phyloP scores from a whole-genome alignment of 2,113 vertebrate genomes.

The Phycodurus eques region DNA sequence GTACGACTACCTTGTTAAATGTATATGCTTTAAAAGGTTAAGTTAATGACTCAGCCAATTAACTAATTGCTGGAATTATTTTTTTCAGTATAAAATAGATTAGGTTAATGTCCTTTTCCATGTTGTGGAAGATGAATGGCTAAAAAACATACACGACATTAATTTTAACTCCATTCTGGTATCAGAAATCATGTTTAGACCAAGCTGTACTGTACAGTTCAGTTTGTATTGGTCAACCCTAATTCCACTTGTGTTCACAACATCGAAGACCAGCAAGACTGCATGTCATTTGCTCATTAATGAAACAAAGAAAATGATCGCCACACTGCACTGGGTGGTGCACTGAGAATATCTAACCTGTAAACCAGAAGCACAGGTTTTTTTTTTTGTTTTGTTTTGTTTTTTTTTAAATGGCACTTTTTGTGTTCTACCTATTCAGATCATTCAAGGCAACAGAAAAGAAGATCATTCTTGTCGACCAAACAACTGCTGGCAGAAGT shows the following conservation, averaged over 20 bases:
- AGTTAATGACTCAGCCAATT: neutral
- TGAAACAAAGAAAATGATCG: neutral
- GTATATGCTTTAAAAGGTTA: neutral
- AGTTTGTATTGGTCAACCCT: neutral
- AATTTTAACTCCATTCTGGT: no score
- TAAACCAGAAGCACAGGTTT: constrained; percentile 5
- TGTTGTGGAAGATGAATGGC: neutral
- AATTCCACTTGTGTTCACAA: neutral
- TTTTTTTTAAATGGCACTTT: neutral
- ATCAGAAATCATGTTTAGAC: no score
- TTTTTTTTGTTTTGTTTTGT: neutral
- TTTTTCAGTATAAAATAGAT: neutral
- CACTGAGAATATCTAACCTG: neutral
- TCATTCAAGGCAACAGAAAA: neutral
- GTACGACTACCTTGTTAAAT: neutral
- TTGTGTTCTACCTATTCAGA: neutral
- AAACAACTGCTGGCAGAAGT: neutral
- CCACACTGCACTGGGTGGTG: neutral
- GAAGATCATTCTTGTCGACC: neutral
- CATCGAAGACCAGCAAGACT: neutral
- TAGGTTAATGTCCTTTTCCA: neutral
- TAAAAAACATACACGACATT: no score
- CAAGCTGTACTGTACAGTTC: neutral
- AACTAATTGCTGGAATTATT: neutral
- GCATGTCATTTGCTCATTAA: neutral